A percentile compares a stretch with the other conserved stretches of the same genome.
These are phyloP conservation scores for Ahaetulla prasina DNA, from an alignment of 2,113 vertebrate species.

Conservation along the genomic window DNA sequence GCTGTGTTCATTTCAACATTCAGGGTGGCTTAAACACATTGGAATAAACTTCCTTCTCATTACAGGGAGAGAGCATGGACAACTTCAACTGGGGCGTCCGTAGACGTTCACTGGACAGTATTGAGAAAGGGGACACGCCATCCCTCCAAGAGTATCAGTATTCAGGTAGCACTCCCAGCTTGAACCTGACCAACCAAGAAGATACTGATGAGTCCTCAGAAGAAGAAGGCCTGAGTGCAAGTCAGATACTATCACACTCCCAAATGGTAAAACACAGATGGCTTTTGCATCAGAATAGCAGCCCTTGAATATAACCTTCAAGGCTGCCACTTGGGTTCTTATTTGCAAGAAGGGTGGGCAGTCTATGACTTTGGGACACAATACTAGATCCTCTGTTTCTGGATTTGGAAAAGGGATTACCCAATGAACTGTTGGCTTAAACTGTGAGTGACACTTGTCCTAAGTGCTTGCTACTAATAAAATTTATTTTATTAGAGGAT, in stretches of 20 bases:
- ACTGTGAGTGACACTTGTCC: not conserved
- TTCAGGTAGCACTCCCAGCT: slow-evolving; percentile 91
- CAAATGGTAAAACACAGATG: slow-evolving; percentile 80
- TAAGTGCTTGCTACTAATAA: not conserved
- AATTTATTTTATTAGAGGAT: no score
- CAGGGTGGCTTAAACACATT: not conserved
- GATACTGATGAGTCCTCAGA: slow-evolving; percentile 98
- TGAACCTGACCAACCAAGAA: slow-evolving; percentile 96
- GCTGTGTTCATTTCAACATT: slow-evolving; percentile 16
- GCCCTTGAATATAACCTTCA: not conserved
- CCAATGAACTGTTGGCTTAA: not conserved
- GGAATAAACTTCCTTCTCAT: slow-evolving; percentile 41
- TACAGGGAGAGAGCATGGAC: slow-evolving; percentile 97
- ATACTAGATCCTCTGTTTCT: not conserved
- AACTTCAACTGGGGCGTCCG: slow-evolving; percentile 99
- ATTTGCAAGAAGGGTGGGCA: not conserved
- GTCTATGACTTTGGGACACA: not conserved
- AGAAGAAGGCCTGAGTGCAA: slow-evolving; percentile 94
- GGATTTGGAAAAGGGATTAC: not conserved
- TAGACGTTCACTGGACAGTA: slow-evolving; percentile 93
- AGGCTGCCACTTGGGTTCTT: not conserved
- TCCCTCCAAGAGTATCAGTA: slow-evolving; percentile 94
- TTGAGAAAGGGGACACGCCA: slow-evolving; percentile 95
- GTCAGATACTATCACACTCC: slow-evolving; percentile 90
- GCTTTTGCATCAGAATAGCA: not conserved